Evolutionary conservation across 2,797 vertebrate species (phyloP).

Genomic region (Ctenopoma kingsleyae): DNA sequence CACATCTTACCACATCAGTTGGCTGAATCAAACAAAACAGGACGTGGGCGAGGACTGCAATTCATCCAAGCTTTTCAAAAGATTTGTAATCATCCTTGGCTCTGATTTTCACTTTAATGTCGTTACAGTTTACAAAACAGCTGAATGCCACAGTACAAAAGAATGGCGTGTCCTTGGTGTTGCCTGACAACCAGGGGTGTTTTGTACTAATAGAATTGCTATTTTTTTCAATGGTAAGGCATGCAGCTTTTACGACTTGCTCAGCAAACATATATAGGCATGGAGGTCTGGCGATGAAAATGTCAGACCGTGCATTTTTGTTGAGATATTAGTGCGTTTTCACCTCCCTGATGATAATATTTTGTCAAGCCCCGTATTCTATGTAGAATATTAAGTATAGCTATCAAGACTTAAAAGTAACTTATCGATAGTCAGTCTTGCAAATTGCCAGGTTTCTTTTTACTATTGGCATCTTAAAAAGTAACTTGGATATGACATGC

Average conservation of each 20-base stretch:
- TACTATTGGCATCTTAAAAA: neutral
- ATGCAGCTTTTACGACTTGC: constrained; percentile 35
- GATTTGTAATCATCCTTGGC: constrained; percentile 61
- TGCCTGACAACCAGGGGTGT: constrained; percentile 80
- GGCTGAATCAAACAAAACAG: constrained; percentile 51
- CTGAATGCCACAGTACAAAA: constrained; percentile 67
- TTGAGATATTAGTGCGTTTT: neutral
- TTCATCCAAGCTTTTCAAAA: constrained; percentile 55
- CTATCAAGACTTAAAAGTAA: neutral
- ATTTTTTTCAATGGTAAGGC: constrained; percentile 55
- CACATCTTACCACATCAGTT: constrained; percentile 38
- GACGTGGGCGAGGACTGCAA: constrained; percentile 39
- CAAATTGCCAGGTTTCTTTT: neutral
- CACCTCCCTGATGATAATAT: neutral
- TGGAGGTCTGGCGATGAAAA: constrained; percentile 18
- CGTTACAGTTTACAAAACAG: constrained; percentile 57
- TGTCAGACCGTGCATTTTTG: neutral
- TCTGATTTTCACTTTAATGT: constrained; percentile 57
- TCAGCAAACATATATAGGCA: constrained; percentile 11
- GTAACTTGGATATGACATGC: neutral
- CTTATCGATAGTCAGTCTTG: neutral
- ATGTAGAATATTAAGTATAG: neutral
- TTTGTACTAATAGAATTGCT: constrained; percentile 75
- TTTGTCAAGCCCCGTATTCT: neutral
- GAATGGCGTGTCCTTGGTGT: constrained; percentile 82